Evolutionary conservation across 2,113 vertebrate genomes (phyloP), one percentile per base, ranked within the genome.

Genomic region (Equus quagga): DNA sequence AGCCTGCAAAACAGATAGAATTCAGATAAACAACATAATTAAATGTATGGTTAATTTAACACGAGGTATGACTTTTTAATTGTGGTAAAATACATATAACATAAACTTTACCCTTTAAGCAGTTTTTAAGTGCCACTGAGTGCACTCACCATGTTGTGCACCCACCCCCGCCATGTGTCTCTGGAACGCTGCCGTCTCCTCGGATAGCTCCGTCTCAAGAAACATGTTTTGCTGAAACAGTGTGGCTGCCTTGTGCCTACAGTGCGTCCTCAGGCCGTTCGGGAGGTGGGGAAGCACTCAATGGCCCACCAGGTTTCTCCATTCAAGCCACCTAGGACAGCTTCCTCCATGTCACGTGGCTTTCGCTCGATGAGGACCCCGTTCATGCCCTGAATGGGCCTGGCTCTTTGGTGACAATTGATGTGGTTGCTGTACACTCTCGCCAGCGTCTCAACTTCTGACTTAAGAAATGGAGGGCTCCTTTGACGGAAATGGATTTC

Each of bases 361-460:
- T 33, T 23, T 6, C 4, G 3, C 56, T 70, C 0, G 0, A 2
- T 0, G 18, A 54, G 23, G 21, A 41, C n/a, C 8, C n/a, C 19
- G 2, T 1, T 7, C 15, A 5, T 12, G 44, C 10, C 2, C 17
- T 31, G 56, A 64, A 5, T 15, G 0, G 8, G 24, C 33, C 23
- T 19, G 51, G 12, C 23, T 21, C 69, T 44, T 58, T 58, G 49
- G 49, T 6, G 81, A 80, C 26, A 21, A 17, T 3, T 6, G 10
- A 5, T 0, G 0, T 5, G 2, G 9, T 11, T 18, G 60, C 56
- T 4, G 65, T 13, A 73, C 33, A 51, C 72, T 69, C 58, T 33
- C 26, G 78, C 19, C 65, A 4, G 46, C 8, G 60, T 91, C 54
- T 72, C 24, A 0, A 49, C 31, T 18, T 10, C n/a, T 21, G 73